Evolutionary conservation across 2,888 invertebrate genomes (phyloP).

Genomic region (Amorpha juglandis): DNA sequence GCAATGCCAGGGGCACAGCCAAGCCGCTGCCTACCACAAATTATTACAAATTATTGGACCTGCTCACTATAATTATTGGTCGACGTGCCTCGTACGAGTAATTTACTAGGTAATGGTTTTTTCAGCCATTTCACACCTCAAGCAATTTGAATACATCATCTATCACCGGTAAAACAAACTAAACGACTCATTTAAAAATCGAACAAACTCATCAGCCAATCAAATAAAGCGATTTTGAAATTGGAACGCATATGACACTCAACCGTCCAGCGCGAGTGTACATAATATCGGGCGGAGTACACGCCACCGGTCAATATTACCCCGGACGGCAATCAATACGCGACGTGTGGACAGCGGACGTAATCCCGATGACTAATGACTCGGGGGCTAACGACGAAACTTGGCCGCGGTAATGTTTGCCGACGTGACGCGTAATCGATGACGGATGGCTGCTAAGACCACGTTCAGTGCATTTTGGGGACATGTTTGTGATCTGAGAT

Average conservation of each 20-base stretch:
- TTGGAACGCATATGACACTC: conserved; percentile 2
- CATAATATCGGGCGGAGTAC: conserved; percentile 10
- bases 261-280: conserved; percentile 6
- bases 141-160: not conserved
- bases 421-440: conserved; percentile 39
- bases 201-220: not conserved
- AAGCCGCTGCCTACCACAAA: too few species aligned
- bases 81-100: not conserved
- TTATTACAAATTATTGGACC: too few species aligned
- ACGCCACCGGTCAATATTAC: conserved; percentile 24
- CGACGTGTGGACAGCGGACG: conserved; percentile 49
- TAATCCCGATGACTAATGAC: conserved; percentile 51
- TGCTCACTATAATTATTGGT: too few species aligned
- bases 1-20: too few species aligned
- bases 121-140: not conserved
- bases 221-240: conserved; percentile 16
- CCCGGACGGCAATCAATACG: conserved; percentile 50
- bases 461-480: not conserved
- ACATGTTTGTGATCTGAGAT: not conserved
- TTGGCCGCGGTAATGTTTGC: conserved; percentile 48
- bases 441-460: conserved; percentile 17
- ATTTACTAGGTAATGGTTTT: not conserved
- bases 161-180: not conserved
- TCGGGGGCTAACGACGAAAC: conserved; percentile 53
- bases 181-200: not conserved